These are phyloP conservation scores for Acromyrmex heyeri DNA, from an alignment of 1,140 invertebrate species.

Conservation along the genomic window DNA sequence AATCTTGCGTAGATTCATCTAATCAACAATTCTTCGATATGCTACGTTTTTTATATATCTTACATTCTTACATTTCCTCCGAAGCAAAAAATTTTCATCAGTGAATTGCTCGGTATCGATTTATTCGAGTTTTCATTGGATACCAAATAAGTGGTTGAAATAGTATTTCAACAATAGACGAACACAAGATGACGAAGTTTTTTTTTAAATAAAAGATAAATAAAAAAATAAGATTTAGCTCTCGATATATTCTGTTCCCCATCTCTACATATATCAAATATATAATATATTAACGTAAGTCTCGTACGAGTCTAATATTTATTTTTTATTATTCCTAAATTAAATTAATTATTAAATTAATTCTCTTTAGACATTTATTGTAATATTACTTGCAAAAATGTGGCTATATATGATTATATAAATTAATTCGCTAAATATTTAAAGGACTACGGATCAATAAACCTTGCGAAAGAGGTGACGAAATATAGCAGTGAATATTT, in stretches of 20 bases:
- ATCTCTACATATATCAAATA: not conserved
- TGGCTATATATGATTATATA: not conserved
- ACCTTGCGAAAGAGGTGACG: not conserved
- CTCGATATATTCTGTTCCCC: not conserved
- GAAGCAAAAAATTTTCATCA: not conserved
- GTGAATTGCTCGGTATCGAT: not conserved
- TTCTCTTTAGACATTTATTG: not conserved
- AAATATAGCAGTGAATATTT: conserved; percentile 3
- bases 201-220: conserved; percentile 15
- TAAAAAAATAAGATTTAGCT: not conserved
- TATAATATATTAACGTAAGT: not conserved
- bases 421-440: not conserved
- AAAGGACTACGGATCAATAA: not conserved
- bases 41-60: not conserved
- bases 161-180: not conserved
- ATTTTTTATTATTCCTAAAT: not conserved
- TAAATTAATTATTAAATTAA: not conserved
- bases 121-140: not conserved
- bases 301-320: not conserved
- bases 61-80: not conserved
- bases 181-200: not conserved
- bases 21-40: not conserved
- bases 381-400: not conserved
- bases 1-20: not conserved
- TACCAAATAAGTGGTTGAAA: not conserved